Conservation (phyloP, 2,888 invertebrate genomes). For the Cephus nigrinus region DNA sequence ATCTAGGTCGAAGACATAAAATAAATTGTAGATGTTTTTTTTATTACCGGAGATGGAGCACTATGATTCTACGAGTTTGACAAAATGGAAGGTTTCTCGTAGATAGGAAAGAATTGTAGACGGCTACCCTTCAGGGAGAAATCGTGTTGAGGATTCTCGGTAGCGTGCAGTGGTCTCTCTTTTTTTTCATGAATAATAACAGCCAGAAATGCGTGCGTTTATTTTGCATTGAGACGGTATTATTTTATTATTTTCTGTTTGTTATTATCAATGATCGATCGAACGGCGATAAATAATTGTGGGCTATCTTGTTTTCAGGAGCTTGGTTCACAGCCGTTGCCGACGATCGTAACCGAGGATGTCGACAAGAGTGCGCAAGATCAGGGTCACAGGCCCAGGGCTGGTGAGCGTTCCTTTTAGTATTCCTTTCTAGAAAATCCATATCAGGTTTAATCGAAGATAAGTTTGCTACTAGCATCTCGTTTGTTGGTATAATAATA, state of each 20-base stretch:
- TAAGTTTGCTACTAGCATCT: no score
- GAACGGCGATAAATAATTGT: background rate
- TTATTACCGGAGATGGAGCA: background rate
- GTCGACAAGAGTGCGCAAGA: slow-evolving; percentile 59
- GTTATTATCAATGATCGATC: background rate
- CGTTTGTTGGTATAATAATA: no score
- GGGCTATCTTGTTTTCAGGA: slow-evolving; percentile 65
- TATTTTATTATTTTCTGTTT: background rate
- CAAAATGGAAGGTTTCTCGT: background rate
- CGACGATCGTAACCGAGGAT: slow-evolving; percentile 71
- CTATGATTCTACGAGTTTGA: background rate
- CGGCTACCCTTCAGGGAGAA: no score
- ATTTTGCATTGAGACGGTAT: background rate
- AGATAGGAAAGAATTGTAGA: no score
- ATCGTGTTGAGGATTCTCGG: background rate
- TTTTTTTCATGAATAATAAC: background rate
- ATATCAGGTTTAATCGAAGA: no score
- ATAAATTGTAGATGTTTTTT: background rate
- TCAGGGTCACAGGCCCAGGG: slow-evolving; percentile 69
- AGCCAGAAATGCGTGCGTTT: background rate
- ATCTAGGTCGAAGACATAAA: background rate
- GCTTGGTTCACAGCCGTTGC: slow-evolving; percentile 74
- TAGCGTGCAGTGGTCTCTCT: background rate
- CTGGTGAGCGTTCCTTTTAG: slow-evolving; percentile 71
- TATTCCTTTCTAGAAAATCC: no score